Base-by-base conservation (phyloP, 1,140 invertebrate genomes). In the honey bee (Apis mellifera) region DNA sequence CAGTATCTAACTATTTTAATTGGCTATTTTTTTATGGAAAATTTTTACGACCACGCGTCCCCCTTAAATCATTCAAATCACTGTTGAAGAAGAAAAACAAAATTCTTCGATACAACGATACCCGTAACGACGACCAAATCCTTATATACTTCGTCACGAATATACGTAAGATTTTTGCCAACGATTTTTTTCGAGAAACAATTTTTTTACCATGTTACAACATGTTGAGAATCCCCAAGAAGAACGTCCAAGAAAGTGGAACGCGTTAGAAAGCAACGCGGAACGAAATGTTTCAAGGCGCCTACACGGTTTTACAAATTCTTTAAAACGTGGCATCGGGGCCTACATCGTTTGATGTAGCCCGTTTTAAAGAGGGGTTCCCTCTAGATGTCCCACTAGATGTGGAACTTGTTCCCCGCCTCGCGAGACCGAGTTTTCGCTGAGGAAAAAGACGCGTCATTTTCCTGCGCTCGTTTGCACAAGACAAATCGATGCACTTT, bases 241-340 rank as follows among this genome's bases (percentile, higher is more conserved):
- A 70, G 65, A 90, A 87, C 74, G 82, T 71, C 60, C 82, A 84
- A 71, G 78, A 83, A 89, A 89, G 86, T 88, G 69, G 89, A 89
- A 86, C 84, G 84, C 50, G 65, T 78, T 83, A 81, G 86, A 88
- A 83, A 84, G 86, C 66, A 78, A 79, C 52, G 66, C 81, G 81
- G 76, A 77, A 86, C 48, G 64, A 75, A 70, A 77, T 87, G 74
- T 59, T 76, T 87, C 23, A 60, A 77, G 62, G 78, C 13, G 26
- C 55, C 52, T 65, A 65, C 66, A 64, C 55, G 73, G 32, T 1
- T 59, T 52, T 48, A 50, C 84, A 17, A 77, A 87, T 86, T 87
- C 73, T 60, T 66, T 81, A 12, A 68, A 84, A 52, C 50, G 19
- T 48, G 7, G 73, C 54, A 73, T 17, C 19, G 48, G 23, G 52